Conservation (phyloP, 1,140 invertebrate species). For the Drosophila chauvacae region DNA sequence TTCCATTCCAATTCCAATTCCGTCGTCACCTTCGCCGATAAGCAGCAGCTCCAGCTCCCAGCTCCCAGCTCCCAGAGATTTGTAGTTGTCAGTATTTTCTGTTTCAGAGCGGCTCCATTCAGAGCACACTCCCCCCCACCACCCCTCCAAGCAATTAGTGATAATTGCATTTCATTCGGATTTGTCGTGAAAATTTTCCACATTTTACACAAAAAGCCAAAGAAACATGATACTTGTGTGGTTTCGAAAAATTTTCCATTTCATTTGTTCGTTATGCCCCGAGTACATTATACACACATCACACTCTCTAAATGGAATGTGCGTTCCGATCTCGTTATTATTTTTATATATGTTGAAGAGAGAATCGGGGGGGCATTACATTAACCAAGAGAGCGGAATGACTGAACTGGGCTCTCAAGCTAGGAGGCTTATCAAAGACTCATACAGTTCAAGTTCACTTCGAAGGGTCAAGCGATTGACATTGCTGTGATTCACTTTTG, state of each 20-base stretch:
- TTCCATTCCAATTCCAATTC: constrained; percentile 22
- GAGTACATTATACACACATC: not conserved
- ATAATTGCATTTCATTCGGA: constrained; percentile 69
- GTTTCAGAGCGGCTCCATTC: constrained; percentile 11
- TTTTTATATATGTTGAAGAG: not conserved
- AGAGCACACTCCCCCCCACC: not conserved
- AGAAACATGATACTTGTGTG: constrained; percentile 54
- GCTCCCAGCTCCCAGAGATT: constrained; percentile 4
- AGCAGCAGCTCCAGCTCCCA: constrained; percentile 7
- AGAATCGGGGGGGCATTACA: constrained; percentile 22
- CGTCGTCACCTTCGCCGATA: constrained; percentile 36
- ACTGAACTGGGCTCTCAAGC: not conserved
- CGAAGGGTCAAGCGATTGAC: constrained; percentile 9
- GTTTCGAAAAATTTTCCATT: constrained; percentile 71
- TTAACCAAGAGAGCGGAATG: constrained; percentile 5
- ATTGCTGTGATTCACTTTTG: constrained; percentile 21
- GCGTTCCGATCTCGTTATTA: constrained; percentile 37
- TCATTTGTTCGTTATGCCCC: constrained; percentile 47
- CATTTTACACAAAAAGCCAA: constrained; percentile 45
- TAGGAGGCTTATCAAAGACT: constrained; percentile 32
- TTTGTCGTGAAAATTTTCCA: constrained; percentile 71
- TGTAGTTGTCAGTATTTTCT: constrained; percentile 11
- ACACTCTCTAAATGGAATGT: constrained; percentile 17
- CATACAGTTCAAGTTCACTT: constrained; percentile 55
- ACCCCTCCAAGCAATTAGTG: constrained; percentile 54